These are phyloP conservation scores for Indri indri DNA, from an alignment of 2,113 vertebrate species.

Conservation along the genomic window DNA sequence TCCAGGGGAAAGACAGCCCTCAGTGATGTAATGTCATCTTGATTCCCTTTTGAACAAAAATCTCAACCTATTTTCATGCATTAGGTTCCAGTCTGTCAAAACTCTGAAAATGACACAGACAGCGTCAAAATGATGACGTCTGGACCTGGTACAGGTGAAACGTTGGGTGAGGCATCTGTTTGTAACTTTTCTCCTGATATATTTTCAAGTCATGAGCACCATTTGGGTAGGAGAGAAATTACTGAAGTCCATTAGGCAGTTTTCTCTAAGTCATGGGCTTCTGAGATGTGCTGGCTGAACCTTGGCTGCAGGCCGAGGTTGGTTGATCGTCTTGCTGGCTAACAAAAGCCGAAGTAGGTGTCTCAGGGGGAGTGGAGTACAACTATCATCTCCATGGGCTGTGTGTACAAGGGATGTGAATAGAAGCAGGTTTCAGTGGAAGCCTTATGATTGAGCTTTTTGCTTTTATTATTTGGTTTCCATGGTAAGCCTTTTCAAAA, in stretches of 20 bases:
- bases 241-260: background rate
- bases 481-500: conserved; percentile 81
- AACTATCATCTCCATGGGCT: conserved; percentile 3
- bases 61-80: background rate
- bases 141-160: background rate
- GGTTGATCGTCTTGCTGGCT: conserved; percentile 47
- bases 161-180: background rate
- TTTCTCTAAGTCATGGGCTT: background rate
- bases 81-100: background rate
- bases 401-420: conserved; percentile 63
- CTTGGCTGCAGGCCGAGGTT: background rate
- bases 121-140: background rate
- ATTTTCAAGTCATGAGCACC: background rate
- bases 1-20: background rate
- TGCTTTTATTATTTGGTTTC: conserved; percentile 80
- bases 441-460: conserved; percentile 64
- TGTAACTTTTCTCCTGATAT: background rate
- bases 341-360: conserved; percentile 62
- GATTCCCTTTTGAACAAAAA: background rate
- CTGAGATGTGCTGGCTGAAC: background rate
- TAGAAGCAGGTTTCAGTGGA: conserved; percentile 75
- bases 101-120: background rate
- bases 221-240: background rate
- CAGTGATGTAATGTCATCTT: background rate
- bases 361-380: conserved; percentile 23